Evolutionary conservation across 2,113 vertebrate genomes (phyloP), one percentile per base, ranked within the genome.

Genomic region (Brachirus orientalis): DNA sequence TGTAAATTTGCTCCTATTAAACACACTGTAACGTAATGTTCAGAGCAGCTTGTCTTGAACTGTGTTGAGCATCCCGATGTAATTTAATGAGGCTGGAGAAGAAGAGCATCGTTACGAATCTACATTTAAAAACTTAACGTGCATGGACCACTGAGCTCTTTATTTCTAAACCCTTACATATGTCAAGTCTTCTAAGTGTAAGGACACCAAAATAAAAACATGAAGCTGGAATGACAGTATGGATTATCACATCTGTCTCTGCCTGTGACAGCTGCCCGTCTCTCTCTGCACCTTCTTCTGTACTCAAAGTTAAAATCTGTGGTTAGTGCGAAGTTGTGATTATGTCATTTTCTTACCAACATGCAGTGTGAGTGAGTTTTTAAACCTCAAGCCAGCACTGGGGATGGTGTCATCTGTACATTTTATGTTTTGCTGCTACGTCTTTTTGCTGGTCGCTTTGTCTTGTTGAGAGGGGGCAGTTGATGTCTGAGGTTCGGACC

Each of bases 371-470:
- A 50, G 68, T 51, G 61, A 64, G 9, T 61, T 47, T n/a, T n/a
- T n/a, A n/a, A 59, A 44, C 63, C 62, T 6, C 17, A 6, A 37
- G 63, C 46, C 60, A 66, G 44, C 46, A 40, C 37, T 38, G 43
- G 56, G 28, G 28, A 38, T 36, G 52, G 28, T 19, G 62, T 20
- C 11, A 38, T 55, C 33, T 58, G 5, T 52, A 38, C 52, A 3
- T 62, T 51, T 50, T 16, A 61, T 52, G n/a, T 38, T 12, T 54
- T 20, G 51, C 81, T 92, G 94, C 93, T 97, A 96, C 92, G 94
- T 95, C 89, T 94, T 94, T 89, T 91, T 95, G 65, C 77, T 72
- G 81, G 35, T 16, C 8, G 85, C 82, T 92, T 92, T 93, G 71
- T 90, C 92, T 19, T 89, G 94, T 72, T 90, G 86, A 0, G 66